Evolutionary conservation across 1,140 invertebrate genomes (phyloP), one percentile per base, ranked within the genome.

Genomic region (Cydia strobilella): DNA sequence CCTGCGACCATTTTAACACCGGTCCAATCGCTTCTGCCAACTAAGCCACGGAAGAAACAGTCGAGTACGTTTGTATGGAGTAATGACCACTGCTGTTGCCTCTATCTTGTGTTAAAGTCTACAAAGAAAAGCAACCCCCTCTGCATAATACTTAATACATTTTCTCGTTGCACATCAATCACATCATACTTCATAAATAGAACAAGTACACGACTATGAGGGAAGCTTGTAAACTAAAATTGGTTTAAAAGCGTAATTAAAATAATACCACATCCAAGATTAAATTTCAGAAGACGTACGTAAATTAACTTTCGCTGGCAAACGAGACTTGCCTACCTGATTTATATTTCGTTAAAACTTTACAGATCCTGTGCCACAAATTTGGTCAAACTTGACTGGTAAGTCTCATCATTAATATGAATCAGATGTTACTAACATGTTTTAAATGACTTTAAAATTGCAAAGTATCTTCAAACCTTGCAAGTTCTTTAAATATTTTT

Each of bases 271-370:
- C 18, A 59, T 12, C 20, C 23, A 23, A 18, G 51, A 54, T 59
- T 59, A 5, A 59, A 59, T 59, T 59, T 59, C 54, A 9, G 54
- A 23, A 5, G 20, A 59, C 15, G 54, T 59, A 18, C 48, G 5
- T 13, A 3, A 23, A 59, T 5, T 59, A 23, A 59, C 20, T 59
- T 59, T 59, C 20, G 54, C 54, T 0, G n/a, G 51, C n/a, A 54
- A 23, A 59, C 20, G 18, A 54, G 51, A 54, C 35, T 54, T 54
- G 15, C 51, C 15, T 59, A 1, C 2, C 54, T 54, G 54, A 9
- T 59, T 59, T 23, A 59, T 59, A 59, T 59, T 59, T 59, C 54
- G 54, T 59, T 59, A 59, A 59, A 59, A 59, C 18, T 59, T 59
- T 59, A 23, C 7, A 59, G 54, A 3, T 51, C 18, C 15, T 59